Evolutionary conservation across 2,113 vertebrate species (phyloP).

Genomic region (Psammodynastes pulverulentus): DNA sequence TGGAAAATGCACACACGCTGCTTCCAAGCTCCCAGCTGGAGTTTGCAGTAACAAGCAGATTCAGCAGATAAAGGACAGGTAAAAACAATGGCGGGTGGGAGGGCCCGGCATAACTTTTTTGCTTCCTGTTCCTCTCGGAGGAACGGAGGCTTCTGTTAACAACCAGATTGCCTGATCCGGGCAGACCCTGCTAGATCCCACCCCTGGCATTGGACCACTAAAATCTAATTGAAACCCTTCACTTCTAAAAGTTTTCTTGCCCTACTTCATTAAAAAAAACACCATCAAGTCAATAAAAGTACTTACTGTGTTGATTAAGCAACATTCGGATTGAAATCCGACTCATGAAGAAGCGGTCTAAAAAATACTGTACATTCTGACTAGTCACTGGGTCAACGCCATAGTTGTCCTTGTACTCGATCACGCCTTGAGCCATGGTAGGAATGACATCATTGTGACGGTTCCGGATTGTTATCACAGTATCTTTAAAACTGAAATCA

Average conservation of each 20-base stretch:
- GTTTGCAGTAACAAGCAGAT: too few relatives aligned
- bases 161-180: too few relatives aligned
- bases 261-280: not conserved
- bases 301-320: conserved; percentile 98
- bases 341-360: conserved; percentile 99
- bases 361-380: conserved; percentile 96
- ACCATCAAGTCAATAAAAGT: not conserved
- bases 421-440: conserved; percentile 95
- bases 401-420: conserved; percentile 92
- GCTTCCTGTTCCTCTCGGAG: too few relatives aligned
- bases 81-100: too few relatives aligned
- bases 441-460: conserved; percentile 97
- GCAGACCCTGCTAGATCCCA: too few relatives aligned
- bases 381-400: conserved; percentile 93
- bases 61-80: too few relatives aligned
- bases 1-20: too few relatives aligned
- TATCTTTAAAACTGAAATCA: conserved; percentile 86
- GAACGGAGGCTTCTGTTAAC: too few relatives aligned
- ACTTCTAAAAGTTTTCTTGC: not conserved
- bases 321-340: conserved; percentile 98
- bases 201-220: too few relatives aligned
- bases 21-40: too few relatives aligned
- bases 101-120: too few relatives aligned
- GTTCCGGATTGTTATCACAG: conserved; percentile 91
- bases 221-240: not conserved